phyloP scores from a whole-genome alignment of 2,888 invertebrate genomes.

The Brenthis hecate region DNA sequence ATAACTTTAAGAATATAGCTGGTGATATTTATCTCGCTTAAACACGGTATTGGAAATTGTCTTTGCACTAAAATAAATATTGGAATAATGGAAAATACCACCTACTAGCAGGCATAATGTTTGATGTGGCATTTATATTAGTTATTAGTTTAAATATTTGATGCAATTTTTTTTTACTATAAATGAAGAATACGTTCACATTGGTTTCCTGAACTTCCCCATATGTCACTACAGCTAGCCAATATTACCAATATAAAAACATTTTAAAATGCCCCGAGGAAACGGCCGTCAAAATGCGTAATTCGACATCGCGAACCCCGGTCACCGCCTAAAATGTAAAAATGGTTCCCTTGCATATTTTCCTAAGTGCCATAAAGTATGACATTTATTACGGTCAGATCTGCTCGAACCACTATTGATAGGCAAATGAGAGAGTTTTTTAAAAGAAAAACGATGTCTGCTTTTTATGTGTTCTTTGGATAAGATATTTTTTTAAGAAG shows the following conservation, averaged over 20 bases:
- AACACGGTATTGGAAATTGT: too few relatives aligned
- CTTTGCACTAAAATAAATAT: background rate
- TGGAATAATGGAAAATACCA: background rate
- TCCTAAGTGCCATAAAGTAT: slow-evolving; percentile 81
- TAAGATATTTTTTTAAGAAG: slow-evolving; percentile 71
- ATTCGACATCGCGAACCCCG: slow-evolving; percentile 76
- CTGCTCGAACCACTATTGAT: slow-evolving; percentile 82
- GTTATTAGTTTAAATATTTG: too few relatives aligned
- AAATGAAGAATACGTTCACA: background rate
- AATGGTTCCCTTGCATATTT: slow-evolving; percentile 82
- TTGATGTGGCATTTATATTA: too few relatives aligned
- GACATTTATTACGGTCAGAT: slow-evolving; percentile 83
- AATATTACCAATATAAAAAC: slow-evolving; percentile 42
- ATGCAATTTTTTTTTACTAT: background rate
- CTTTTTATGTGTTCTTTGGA: slow-evolving; percentile 80
- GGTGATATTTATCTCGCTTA: too few relatives aligned
- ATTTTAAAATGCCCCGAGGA: slow-evolving; percentile 72
- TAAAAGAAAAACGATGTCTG: slow-evolving; percentile 83
- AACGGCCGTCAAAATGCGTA: slow-evolving; percentile 68
- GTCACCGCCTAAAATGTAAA: slow-evolving; percentile 78
- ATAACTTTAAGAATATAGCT: too few relatives aligned
- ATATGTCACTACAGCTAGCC: slow-evolving; percentile 18
- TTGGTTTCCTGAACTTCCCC: slow-evolving; percentile 7
- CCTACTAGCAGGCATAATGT: too few relatives aligned
- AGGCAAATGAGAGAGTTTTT: slow-evolving; percentile 83